Evolutionary conservation across 2,888 invertebrate species (phyloP).

Genomic region (Pyrrhia umbra): DNA sequence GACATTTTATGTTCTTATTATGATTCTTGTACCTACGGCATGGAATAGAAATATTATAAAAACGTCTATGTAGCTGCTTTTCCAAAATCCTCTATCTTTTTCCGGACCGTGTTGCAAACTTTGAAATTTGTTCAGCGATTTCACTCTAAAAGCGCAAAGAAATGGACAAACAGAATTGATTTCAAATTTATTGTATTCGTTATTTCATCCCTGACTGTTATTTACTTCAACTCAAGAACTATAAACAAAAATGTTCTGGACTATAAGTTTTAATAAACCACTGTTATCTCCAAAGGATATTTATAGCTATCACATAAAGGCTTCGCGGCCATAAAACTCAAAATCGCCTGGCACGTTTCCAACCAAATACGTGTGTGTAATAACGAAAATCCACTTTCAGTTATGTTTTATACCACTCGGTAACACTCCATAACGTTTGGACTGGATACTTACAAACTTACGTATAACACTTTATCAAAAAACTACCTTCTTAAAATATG

Average conservation of each 20-base stretch:
- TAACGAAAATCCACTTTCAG: constrained; percentile 81
- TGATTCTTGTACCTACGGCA: too few species aligned
- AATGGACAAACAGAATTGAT: neutral
- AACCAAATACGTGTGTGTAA: constrained; percentile 73
- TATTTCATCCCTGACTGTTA: neutral
- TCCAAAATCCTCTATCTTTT: neutral
- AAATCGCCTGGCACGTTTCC: constrained; percentile 73
- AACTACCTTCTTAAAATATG: neutral
- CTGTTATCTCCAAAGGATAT: constrained; percentile 63
- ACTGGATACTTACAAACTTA: constrained; percentile 57
- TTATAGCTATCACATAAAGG: constrained; percentile 62
- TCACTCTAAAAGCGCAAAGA: neutral
- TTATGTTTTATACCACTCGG: constrained; percentile 79
- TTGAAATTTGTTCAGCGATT: too few species aligned
- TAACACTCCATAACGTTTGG: constrained; percentile 74
- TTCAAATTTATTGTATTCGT: neutral
- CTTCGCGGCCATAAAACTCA: constrained; percentile 68
- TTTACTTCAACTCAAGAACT: constrained; percentile 10
- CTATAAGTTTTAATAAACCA: constrained; percentile 66
- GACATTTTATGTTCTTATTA: too few species aligned
- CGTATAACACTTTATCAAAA: neutral
- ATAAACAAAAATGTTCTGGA: constrained; percentile 27
- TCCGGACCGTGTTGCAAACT: too few species aligned
- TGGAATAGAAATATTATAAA: too few species aligned
- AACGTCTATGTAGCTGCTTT: too few species aligned